Evolutionary conservation across 1,140 invertebrate species (phyloP).

Genomic region (Drosophila lacteicornis): DNA sequence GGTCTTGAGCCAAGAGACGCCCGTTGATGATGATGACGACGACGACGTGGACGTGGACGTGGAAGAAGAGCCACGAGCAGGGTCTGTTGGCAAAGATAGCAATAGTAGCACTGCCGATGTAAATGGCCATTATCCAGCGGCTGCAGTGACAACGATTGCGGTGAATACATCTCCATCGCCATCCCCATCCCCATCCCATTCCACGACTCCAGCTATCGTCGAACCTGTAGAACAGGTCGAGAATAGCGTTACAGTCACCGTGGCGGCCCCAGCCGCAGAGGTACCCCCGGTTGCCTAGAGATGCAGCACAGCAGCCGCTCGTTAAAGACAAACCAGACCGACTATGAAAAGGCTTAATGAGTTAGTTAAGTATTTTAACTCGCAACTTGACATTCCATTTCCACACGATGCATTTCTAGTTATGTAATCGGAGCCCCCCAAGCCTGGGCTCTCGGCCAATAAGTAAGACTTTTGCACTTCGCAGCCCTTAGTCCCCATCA

Average conservation of each 20-base stretch:
- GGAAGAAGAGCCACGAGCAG: constrained; percentile 12
- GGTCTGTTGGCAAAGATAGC: constrained; percentile 15
- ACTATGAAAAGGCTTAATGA: constrained; percentile 54
- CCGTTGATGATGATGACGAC: constrained; percentile 73
- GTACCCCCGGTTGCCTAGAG: constrained; percentile 72
- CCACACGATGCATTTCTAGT: constrained; percentile 54
- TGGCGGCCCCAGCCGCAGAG: constrained; percentile 51
- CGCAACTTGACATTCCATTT: constrained; percentile 46
- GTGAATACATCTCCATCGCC: constrained; percentile 58
- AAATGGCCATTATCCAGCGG: constrained; percentile 60
- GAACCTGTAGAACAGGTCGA: constrained; percentile 84
- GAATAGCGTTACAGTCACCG: constrained; percentile 74
- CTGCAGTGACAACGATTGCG: constrained; percentile 76
- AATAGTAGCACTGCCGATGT: constrained; percentile 52
- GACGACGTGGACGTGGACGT: constrained; percentile 8
- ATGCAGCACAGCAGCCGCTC: constrained; percentile 12
- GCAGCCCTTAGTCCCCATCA: background rate
- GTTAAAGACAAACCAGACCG: constrained; percentile 31
- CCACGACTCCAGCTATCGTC: constrained; percentile 39
- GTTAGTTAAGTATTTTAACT: constrained; percentile 59
- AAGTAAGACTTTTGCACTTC: constrained; percentile 18
- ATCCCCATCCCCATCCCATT: constrained; percentile 14
- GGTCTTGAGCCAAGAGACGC: constrained; percentile 78
- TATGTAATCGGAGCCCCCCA: constrained; percentile 27
- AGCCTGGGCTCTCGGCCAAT: background rate